Conservation (phyloP, 35 echinoderm and acorn worm genomes). For the Diadema setosum region DNA sequence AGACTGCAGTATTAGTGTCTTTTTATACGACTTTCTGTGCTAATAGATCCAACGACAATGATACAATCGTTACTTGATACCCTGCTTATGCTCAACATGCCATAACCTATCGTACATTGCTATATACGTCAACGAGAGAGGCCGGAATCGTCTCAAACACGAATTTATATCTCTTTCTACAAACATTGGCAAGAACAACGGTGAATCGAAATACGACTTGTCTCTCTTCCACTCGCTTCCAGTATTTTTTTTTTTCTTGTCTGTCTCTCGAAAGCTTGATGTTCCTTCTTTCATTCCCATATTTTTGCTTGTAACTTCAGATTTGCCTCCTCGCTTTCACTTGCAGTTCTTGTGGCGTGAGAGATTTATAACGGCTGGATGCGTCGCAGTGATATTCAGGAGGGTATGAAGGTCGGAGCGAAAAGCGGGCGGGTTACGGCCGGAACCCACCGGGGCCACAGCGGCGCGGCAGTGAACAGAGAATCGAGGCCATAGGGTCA, state of each 20-base stretch:
- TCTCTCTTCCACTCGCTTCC: no score
- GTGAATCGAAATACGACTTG: neutral
- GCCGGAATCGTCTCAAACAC: neutral
- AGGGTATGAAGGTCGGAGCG: neutral
- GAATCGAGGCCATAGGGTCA: conserved; percentile 16
- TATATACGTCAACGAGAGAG: no score
- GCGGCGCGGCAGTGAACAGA: conserved; percentile 11
- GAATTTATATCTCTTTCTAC: neutral
- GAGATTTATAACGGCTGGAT: conserved; percentile 3
- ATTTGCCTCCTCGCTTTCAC: neutral
- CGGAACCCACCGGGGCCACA: conserved; percentile 12
- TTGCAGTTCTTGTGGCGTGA: neutral
- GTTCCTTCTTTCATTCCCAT: neutral
- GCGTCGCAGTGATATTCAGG: neutral
- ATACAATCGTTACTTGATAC: no score
- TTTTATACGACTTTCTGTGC: no score
- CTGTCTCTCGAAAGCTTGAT: no score
- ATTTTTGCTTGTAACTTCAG: neutral
- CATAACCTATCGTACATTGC: no score
- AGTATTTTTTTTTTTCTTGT: neutral
- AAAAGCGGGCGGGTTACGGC: neutral
- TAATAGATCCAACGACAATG: no score
- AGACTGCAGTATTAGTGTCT: no score
- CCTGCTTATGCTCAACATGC: no score
- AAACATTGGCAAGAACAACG: neutral